Base-by-base conservation (phyloP, 2,113 vertebrate genomes). In the Cyprinus carpio region DNA sequence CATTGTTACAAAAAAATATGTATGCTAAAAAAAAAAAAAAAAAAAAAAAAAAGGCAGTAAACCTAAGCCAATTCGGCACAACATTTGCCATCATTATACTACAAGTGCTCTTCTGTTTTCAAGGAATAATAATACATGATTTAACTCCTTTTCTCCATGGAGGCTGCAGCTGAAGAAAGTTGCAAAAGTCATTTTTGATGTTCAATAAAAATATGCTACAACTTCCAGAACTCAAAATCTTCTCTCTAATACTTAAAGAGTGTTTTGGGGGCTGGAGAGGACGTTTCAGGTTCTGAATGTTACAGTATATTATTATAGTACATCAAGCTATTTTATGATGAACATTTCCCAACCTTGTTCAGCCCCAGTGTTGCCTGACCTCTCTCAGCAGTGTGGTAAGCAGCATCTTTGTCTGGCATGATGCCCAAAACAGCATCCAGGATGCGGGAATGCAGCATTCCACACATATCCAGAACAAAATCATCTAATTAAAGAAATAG, bases 381-480 rank as follows among this genome's bases (percentile, higher is more conserved):
- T 46, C 43, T 46, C 43, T 46, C 43, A 46, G 43, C 43, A 46
- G 43, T 46, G 43, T 11, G 2, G 43, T 46, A 46, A 46, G 43
- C 43, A 46, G 10, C 2, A 46, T 46, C 43, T 46, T 46, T 46
- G 10, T 46, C 43, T 46, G 43, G 43, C 4, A 23, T 15, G 8
- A 62, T 75, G 67, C 71, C 76, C 27, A 37, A 37, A 15, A 67
- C 69, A 34, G 9, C n/a, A 74, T 74, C 27, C 54, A 72, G 51
- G 16, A 80, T 10, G 72, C n/a, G 0, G n/a, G 16, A 64, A 43
- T n/a, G n/a, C 56, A 65, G 37, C 37, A 64, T 20, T 46, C 25
- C 62, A 67, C 62, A 67, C 40, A 51, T 12, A 1, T 25, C 34
- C 3, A 65, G 25, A 65, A 81, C n/a, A 29, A 11, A 27, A 29